Evolutionary conservation across 2,113 vertebrate species (phyloP).

Genomic region (Gymnocephalus cernua): DNA sequence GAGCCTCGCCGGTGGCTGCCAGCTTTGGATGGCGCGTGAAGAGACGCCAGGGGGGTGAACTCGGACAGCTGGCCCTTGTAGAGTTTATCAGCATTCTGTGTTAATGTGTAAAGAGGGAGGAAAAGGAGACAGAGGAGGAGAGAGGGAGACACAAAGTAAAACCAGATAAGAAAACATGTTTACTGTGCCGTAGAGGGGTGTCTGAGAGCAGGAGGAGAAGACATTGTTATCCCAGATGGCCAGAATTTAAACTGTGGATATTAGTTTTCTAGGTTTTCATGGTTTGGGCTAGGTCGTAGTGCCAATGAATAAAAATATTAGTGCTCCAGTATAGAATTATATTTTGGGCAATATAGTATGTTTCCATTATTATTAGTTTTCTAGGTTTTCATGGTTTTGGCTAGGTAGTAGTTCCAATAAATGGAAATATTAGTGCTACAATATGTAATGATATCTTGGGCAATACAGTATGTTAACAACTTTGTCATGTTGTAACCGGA

Average conservation of each 20-base stretch:
- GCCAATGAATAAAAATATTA: not conserved
- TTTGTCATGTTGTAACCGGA: not conserved
- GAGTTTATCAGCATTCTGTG: constrained; percentile 86
- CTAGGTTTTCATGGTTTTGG: not conserved
- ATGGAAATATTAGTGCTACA: not conserved
- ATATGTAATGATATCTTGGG: not conserved
- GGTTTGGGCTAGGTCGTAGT: too few species aligned
- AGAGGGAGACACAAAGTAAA: fast-evolving
- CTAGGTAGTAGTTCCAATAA: too few species aligned
- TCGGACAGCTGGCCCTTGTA: constrained; percentile 86
- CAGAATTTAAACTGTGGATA: not conserved
- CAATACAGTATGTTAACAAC: not conserved
- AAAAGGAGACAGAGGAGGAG: not conserved
- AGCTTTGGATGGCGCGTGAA: constrained; percentile 77
- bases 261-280: not conserved
- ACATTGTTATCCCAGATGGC: constrained; percentile 47
- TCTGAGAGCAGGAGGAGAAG: not conserved
- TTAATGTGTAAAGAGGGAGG: not conserved
- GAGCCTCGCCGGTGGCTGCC: constrained; percentile 77
- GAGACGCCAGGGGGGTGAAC: constrained; percentile 88
- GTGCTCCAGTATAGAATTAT: not conserved
- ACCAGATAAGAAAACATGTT: not conserved
- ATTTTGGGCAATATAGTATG: not conserved
- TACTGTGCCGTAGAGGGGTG: not conserved
- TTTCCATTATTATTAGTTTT: not conserved